Evolutionary conservation across 2,888 invertebrate genomes (phyloP).

Genomic region (Euzetes globulus): DNA sequence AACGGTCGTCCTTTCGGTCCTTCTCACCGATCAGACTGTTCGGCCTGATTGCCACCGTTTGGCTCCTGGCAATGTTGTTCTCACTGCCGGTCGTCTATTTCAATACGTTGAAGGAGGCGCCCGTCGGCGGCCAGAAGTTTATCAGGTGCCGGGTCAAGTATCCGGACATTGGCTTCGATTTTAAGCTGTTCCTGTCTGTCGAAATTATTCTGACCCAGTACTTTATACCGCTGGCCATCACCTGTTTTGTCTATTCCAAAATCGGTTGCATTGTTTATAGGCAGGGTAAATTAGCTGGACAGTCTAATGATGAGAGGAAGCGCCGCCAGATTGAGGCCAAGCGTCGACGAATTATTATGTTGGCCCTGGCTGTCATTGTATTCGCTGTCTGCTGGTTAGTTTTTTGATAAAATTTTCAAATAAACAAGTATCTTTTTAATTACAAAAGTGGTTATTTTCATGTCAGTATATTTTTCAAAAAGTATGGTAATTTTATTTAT

Average conservation of each 20-base stretch:
- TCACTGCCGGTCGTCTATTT: constrained; percentile 35
- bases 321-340: constrained; percentile 25
- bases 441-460: too few relatives aligned
- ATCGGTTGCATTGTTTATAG: constrained; percentile 9
- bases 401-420: neutral
- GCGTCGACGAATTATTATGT: constrained; percentile 22
- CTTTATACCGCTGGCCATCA: constrained; percentile 18
- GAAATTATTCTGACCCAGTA: constrained; percentile 30
- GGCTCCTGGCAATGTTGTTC: constrained; percentile 35
- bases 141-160: constrained; percentile 1
- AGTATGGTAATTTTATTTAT: too few relatives aligned
- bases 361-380: constrained; percentile 9
- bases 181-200: constrained; percentile 10
- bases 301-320: constrained; percentile 9
- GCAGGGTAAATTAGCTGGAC: constrained; percentile 10
- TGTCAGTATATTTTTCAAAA: too few relatives aligned
- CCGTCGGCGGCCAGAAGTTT: neutral
- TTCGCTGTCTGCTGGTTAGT: constrained; percentile 1
- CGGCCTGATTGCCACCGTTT: constrained; percentile 44
- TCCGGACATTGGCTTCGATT: constrained; percentile 13
- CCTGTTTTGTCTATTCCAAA: constrained; percentile 17
- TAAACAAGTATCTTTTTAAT: too few relatives aligned
- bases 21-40: neutral
- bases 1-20: neutral
- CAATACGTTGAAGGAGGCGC: constrained; percentile 25